Base-by-base conservation (phyloP, 2,113 vertebrate species). In the Noctilio leporinus region DNA sequence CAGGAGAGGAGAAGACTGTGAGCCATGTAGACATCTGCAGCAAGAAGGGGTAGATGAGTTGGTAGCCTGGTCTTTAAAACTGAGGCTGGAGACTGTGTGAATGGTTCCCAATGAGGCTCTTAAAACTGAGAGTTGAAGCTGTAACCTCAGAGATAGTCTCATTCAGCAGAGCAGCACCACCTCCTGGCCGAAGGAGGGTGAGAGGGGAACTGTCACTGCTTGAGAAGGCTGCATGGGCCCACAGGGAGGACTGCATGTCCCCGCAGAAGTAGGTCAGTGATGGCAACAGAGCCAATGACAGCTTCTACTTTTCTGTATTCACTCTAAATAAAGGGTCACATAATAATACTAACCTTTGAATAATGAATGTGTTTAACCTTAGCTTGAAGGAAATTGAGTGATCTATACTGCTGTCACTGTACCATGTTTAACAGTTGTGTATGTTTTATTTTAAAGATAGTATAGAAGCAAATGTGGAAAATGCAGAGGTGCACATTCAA, bases 391-490 rank as follows among this genome's bases (percentile, higher is more conserved):
- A 86, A 65, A 35, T 49, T 12, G 75, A 38, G 10, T 80, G 55
- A 47, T 30, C 65, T 75, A 15, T 8, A 7, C 17, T 72, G 35
- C 28, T 47, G 1, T 73, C 62, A 7, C 38, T 70, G 10, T 9
- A 33, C 5, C n/a, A 3, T n/a, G 10, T 77, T 91, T 80, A 93
- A 69, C 75, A 67, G 11, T 43, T 81, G 28, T 75, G 1, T 70
- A 7, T 87, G 59, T 91, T 96, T 96, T 84, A 16, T 97, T 96
- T 97, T 98, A 95, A 97, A 99, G 99, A 99, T 95, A 99, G 99
- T 97, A 99, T 99, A 98, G 99, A 99, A 97, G 99, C 99, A 97
- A 99, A 99, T 0, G 99, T 99, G 92, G 99, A 99, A 97, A 99
- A 12, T 38, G 98, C 99, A 22, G 99, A 99, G 0, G 97, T 99